These are phyloP conservation scores for Pollenia griseotomentosa DNA, from an alignment of 2,888 invertebrate genomes.

Conservation along the genomic window DNA sequence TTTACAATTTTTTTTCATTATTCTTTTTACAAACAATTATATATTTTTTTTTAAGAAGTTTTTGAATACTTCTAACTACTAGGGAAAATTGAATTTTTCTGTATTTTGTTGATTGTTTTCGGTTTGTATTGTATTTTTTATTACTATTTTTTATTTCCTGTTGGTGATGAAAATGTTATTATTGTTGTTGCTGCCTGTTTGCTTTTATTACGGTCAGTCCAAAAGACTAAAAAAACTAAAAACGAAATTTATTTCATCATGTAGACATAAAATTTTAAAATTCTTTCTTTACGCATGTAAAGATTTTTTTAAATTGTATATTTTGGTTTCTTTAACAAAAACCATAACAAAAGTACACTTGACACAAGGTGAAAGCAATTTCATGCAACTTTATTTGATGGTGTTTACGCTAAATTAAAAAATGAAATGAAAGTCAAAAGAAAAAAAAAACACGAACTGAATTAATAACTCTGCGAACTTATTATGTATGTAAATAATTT, in stretches of 20 bases:
- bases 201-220: conserved; percentile 60
- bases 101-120: conserved; percentile 61
- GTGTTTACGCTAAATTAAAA: conserved; percentile 64
- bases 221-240: conserved; percentile 22
- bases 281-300: conserved; percentile 36
- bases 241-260: conserved; percentile 30
- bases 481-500: background rate
- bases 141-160: conserved; percentile 4
- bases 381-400: conserved; percentile 64
- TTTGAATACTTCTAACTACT: conserved; percentile 23
- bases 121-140: conserved; percentile 37
- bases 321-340: background rate
- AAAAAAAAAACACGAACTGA: conserved; percentile 8
- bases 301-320: conserved; percentile 20
- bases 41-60: conserved; percentile 10
- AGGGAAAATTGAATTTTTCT: conserved; percentile 61
- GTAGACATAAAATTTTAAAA: background rate
- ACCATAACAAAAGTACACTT: conserved; percentile 19
- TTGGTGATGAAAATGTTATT: conserved; percentile 19
- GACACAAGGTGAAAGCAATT: conserved; percentile 65
- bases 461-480: background rate
- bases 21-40: background rate
- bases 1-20: conserved; percentile 32
- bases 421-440: conserved; percentile 34
- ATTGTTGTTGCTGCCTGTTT: conserved; percentile 21